These are phyloP conservation scores for Porites evermanni DNA, from an alignment of 92 coral and sea anemone genomes.

Conservation along the genomic window DNA sequence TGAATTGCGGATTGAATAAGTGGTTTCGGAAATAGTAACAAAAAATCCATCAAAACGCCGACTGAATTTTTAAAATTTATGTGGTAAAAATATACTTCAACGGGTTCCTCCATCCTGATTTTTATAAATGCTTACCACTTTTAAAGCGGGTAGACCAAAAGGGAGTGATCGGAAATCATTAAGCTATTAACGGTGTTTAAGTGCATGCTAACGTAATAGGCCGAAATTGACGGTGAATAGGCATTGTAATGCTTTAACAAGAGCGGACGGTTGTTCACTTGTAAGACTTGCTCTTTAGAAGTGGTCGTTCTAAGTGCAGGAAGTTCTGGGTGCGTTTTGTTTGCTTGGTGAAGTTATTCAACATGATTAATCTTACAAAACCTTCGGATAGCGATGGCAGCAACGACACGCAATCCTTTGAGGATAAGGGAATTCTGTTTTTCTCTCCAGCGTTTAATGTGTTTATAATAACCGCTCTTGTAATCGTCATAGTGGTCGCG, in stretches of 20 bases:
- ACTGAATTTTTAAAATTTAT: neutral
- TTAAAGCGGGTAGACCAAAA: neutral
- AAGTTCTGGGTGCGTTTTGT: neutral
- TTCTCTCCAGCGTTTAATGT: conserved; percentile 40
- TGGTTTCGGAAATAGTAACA: no score
- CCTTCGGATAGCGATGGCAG: neutral
- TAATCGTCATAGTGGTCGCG: conserved; percentile 33
- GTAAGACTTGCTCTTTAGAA: neutral
- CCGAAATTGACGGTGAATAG: neutral
- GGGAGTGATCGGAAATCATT: neutral
- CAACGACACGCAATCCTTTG: neutral
- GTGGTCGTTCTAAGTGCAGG: neutral
- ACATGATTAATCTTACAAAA: conserved; percentile 4
- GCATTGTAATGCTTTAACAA: neutral
- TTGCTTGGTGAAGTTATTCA: neutral
- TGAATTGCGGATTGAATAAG: neutral
- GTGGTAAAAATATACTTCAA: neutral
- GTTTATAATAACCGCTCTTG: conserved; percentile 6
- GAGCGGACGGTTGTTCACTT: neutral
- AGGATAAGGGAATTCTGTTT: neutral
- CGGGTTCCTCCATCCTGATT: neutral
- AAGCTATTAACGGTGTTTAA: neutral
- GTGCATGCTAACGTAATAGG: conserved; percentile 20
- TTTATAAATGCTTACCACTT: neutral
- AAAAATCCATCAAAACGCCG: no score